These are phyloP conservation scores for Synanthedon formicaeformis DNA, from an alignment of 2,888 invertebrate species.

Conservation along the genomic window DNA sequence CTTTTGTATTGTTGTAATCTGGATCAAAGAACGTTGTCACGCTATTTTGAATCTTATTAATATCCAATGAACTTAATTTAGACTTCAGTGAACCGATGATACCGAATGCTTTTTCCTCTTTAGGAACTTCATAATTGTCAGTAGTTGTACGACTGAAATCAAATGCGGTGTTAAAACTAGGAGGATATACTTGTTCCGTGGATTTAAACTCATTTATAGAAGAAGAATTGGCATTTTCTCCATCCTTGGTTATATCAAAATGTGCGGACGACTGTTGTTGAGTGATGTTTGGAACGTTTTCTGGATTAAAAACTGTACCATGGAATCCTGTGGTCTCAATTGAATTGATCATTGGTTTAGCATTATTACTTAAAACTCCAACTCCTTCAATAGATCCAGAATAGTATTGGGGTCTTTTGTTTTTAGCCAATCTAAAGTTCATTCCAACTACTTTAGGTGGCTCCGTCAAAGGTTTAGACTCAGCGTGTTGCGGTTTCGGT, in stretches of 20 bases:
- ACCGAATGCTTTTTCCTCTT: constrained; percentile 45
- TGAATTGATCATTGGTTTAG: constrained; percentile 33
- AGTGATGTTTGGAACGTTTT: constrained; percentile 10
- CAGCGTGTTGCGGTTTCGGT: not conserved
- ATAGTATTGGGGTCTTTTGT: constrained; percentile 59
- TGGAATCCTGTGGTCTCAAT: not conserved
- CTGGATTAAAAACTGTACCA: constrained; percentile 2
- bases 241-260: constrained; percentile 21
- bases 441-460: constrained; percentile 46
- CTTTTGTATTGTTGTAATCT: constrained; percentile 37
- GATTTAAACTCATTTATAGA: constrained; percentile 10
- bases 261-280: constrained; percentile 14
- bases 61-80: constrained; percentile 52
- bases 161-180: constrained; percentile 37
- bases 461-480: constrained; percentile 26
- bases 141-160: constrained; percentile 45
- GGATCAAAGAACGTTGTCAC: constrained; percentile 65
- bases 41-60: constrained; percentile 57
- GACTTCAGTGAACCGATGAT: constrained; percentile 62
- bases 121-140: constrained; percentile 28
- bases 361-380: constrained; percentile 47
- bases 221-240: constrained; percentile 11
- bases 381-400: constrained; percentile 60
- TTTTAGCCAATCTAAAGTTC: constrained; percentile 45
- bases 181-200: constrained; percentile 13